Evolutionary conservation across 2,113 vertebrate species (phyloP), one percentile per base, ranked within the genome.

Genomic region (Sturnira hondurensis): DNA sequence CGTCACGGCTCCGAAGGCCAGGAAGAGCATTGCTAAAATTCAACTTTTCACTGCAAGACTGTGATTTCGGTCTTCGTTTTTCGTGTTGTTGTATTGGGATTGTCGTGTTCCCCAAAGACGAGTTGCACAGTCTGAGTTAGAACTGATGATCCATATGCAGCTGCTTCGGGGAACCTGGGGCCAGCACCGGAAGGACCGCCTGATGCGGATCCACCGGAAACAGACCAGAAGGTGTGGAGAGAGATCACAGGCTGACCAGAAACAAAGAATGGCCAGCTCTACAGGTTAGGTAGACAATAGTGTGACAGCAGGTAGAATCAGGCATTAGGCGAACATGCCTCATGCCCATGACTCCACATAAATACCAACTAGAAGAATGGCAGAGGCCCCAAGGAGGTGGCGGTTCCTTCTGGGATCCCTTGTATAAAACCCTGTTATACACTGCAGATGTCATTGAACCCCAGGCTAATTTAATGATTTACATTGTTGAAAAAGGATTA

Each of bases 401-500:
- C 15, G 91, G 38, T 89, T 96, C 91, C 97, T 96, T 96, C 2
- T 1, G 94, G 97, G 98, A 95, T 82, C 86, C 63, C 17, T 61
- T 10, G 65, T 80, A 86, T 16, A 47, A 96, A 94, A 86, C 92
- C 77, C 1, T 0, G 20, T 92, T 96, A 73, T 94, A 80, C 7
- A 28, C 86, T 33, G 1, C 96, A 95, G 97, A 96, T 96, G 97
- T 96, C 97, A 83, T 94, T 95, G 93, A 97, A 95, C 97, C 82
- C 6, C 16, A 7, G 76, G 98, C 97, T 98, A 92, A 98, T 97
- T 97, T 86, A 97, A 88, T 0, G 74, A 94, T 97, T 96, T 97
- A 89, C 94, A 96, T 98, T 98, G 97, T 96, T 93, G 96, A 96
- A 97, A 97, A 94, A 98, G 97, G 98, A 98, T 99, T 98, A 98